Evolutionary conservation across 2,888 invertebrate species (phyloP).

Genomic region (Stenoptilia bipunctidactyla): DNA sequence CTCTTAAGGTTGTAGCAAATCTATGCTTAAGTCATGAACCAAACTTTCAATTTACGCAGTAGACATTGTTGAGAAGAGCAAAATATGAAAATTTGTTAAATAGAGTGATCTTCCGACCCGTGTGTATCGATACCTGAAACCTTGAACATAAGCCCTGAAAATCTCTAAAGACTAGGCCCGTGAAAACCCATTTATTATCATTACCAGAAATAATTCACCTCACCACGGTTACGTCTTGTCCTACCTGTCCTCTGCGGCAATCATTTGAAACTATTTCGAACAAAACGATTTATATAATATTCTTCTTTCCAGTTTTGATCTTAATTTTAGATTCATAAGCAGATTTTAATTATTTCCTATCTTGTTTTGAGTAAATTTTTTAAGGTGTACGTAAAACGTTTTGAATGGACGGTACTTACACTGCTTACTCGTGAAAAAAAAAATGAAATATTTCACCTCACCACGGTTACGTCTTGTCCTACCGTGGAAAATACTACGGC

Average conservation of each 20-base stretch:
- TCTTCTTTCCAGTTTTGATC: neutral
- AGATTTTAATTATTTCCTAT: neutral
- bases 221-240: conserved; percentile 2
- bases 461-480: conserved; percentile 2
- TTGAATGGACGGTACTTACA: too few relatives aligned
- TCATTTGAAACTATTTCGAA: conserved; percentile 13
- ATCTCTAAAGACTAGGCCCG: conserved; percentile 19
- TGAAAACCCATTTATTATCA: conserved; percentile 31
- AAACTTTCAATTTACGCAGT: too few relatives aligned
- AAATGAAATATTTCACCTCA: conserved; percentile 8
- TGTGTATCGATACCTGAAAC: conserved; percentile 17
- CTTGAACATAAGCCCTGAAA: conserved; percentile 22
- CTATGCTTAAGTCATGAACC: too few relatives aligned
- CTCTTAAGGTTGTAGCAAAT: too few relatives aligned
- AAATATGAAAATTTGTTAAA: too few relatives aligned
- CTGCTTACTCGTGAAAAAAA: too few relatives aligned
- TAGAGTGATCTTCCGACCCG: conserved; percentile 6
- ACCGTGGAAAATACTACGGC: too few relatives aligned
- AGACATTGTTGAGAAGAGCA: too few relatives aligned
- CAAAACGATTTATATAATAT: neutral
- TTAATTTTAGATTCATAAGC: neutral
- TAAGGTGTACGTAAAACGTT: too few relatives aligned
- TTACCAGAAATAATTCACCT: conserved; percentile 18
- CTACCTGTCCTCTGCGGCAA: too few relatives aligned
- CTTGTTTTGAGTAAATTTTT: too few relatives aligned